A percentile compares a stretch with the other conserved stretches of the same genome.
phyloP scores from a whole-genome alignment of 2,113 vertebrate genomes.

The Seriola aureovittata region DNA sequence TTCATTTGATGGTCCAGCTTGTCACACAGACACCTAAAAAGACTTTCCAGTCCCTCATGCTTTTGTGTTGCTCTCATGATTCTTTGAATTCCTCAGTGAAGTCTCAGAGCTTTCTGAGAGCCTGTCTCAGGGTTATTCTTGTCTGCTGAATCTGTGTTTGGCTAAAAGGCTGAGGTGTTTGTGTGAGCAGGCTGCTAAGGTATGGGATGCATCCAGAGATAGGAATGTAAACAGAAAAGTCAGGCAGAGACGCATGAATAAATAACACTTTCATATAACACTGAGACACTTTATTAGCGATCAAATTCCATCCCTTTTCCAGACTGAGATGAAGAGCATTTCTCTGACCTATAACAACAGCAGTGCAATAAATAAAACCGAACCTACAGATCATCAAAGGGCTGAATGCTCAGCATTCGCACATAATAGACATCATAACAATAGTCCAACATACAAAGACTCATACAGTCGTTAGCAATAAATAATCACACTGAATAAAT shows the following conservation, averaged over 20 bases:
- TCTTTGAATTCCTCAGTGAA: constrained; percentile 27
- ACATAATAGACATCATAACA: constrained; percentile 36
- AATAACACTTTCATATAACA: constrained; percentile 60
- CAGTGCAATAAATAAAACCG: constrained; percentile 78
- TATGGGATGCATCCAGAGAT: constrained; percentile 14
- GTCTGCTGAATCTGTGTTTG: constrained; percentile 37
- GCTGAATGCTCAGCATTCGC: constrained; percentile 68
- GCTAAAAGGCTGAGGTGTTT: constrained; percentile 17
- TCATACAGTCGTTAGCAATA: constrained; percentile 66
- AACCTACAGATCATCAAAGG: constrained; percentile 46
- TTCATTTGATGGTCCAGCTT: neutral
- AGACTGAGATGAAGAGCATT: constrained; percentile 51
- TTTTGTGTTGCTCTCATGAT: neutral
- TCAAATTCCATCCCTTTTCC: constrained; percentile 64
- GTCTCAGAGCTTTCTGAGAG: neutral
- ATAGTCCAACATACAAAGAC: constrained; percentile 50
- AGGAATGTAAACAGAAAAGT: constrained; percentile 48
- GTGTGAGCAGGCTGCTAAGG: constrained; percentile 15
- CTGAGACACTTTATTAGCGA: constrained; percentile 75
- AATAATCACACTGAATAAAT: constrained; percentile 82
- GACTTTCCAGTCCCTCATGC: constrained; percentile 18
- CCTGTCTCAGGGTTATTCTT: constrained; percentile 32
- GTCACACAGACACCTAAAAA: neutral
- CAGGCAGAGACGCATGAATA: neutral
- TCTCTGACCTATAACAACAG: constrained; percentile 78